Conservation (phyloP, 2,888 invertebrate species). For the Drosophila subsilvestris region DNA sequence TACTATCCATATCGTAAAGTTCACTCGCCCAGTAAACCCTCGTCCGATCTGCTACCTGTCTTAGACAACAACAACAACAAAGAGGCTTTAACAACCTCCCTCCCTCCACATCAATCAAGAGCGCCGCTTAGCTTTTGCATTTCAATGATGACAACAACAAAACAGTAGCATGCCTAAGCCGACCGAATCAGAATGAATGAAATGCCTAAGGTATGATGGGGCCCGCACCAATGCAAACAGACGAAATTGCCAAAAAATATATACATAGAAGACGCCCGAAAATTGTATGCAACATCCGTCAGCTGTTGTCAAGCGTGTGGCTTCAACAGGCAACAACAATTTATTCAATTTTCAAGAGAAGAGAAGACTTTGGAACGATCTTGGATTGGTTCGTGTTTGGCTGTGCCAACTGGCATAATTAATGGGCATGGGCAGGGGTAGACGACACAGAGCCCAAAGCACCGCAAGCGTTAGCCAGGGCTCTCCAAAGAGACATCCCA, state of each 20-base stretch:
- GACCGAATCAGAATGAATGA: slow-evolving; percentile 27
- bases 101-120: slow-evolving; percentile 36
- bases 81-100: slow-evolving; percentile 6
- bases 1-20: not conserved
- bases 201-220: slow-evolving; percentile 62
- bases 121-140: slow-evolving; percentile 23
- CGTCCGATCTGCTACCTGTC: slow-evolving; percentile 15
- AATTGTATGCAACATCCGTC: slow-evolving; percentile 25
- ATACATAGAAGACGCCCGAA: slow-evolving; percentile 4
- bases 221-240: slow-evolving; percentile 22
- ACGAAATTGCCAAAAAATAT: slow-evolving; percentile 22
- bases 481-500: slow-evolving; percentile 11
- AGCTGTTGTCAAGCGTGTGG: slow-evolving; percentile 55
- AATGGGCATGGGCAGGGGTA: slow-evolving; percentile 29
- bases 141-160: slow-evolving; percentile 2
- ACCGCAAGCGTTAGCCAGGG: slow-evolving; percentile 19
- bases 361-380: slow-evolving; percentile 25
- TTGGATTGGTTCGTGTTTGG: slow-evolving; percentile 41
- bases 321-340: not conserved
- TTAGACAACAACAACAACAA: too few species aligned
- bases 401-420: slow-evolving; percentile 60
- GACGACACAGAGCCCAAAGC: slow-evolving; percentile 2
- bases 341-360: slow-evolving; percentile 29
- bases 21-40: slow-evolving; percentile 10
- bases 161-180: slow-evolving; percentile 48